These are phyloP conservation scores for Coenobita brevimanus DNA, from an alignment of 1,140 invertebrate genomes.

Conservation along the genomic window DNA sequence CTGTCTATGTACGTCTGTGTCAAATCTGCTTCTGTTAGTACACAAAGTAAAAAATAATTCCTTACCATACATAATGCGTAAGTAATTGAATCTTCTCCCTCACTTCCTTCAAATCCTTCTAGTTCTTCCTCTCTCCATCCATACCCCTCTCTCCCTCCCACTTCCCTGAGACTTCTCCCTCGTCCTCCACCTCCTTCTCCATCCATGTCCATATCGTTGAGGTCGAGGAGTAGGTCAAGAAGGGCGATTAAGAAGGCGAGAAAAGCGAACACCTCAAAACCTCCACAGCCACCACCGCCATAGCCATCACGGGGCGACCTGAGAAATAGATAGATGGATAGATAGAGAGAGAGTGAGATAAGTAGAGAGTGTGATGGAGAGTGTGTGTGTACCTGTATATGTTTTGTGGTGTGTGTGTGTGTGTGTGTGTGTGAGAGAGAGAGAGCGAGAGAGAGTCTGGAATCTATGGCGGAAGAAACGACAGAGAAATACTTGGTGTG, in stretches of 20 bases:
- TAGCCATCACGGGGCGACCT: conserved; percentile 23
- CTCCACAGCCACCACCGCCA: conserved; percentile 54
- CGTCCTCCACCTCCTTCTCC: conserved; percentile 26
- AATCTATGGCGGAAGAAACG: too few relatives aligned
- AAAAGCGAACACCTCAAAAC: conserved; percentile 63
- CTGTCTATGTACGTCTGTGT: too few relatives aligned
- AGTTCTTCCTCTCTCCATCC: neutral
- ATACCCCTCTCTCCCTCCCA: neutral
- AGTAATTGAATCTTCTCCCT: neutral
- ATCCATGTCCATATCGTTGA: conserved; percentile 5
- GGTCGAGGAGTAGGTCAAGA: conserved; percentile 55
- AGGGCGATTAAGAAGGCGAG: conserved; percentile 62
- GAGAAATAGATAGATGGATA: neutral
- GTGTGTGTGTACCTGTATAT: too few relatives aligned
- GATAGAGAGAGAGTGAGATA: neutral
- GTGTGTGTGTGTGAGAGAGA: too few relatives aligned
- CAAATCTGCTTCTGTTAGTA: too few relatives aligned
- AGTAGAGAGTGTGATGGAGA: neutral
- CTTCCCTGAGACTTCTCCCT: neutral
- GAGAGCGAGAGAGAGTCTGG: too few relatives aligned
- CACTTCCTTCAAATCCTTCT: neutral
- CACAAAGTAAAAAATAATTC: neutral
- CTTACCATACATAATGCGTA: neutral
- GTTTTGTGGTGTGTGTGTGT: too few relatives aligned
- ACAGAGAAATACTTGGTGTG: too few relatives aligned